These are phyloP conservation scores for Cyprinodon diabolis DNA, from an alignment of 2,797 vertebrate genomes.

Conservation along the genomic window DNA sequence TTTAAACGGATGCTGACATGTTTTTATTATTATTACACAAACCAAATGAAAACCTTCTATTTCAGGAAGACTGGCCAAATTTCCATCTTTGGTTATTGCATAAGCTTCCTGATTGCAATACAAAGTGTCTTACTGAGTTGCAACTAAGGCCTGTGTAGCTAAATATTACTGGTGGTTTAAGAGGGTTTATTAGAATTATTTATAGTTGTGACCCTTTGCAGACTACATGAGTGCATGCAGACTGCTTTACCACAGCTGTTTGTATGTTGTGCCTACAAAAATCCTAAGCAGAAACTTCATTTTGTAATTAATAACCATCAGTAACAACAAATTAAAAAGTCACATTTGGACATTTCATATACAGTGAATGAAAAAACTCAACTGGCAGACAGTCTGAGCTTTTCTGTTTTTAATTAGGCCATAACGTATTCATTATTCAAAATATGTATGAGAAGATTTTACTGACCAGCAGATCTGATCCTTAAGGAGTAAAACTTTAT, in stretches of 20 bases:
- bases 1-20: not conserved
- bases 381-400: slow-evolving; percentile 8
- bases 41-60: not conserved
- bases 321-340: not conserved
- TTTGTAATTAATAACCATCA: not conserved
- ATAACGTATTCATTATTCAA: slow-evolving; percentile 24
- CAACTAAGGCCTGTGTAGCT: not conserved
- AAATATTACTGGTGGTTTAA: not conserved
- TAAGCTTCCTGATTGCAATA: not conserved
- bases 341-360: not conserved
- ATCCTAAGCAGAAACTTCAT: not conserved
- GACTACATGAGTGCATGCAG: not conserved
- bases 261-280: not conserved
- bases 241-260: not conserved
- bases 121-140: not conserved
- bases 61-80: not conserved
- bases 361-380: not conserved
- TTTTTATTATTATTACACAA: not conserved
- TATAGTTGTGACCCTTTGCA: not conserved
- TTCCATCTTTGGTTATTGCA: not conserved
- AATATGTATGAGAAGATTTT: slow-evolving; percentile 38
- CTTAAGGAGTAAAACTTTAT: slow-evolving; percentile 17
- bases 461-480: slow-evolving; percentile 3
- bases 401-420: slow-evolving; percentile 16
- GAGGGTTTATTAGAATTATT: no score